Conservation (phyloP, 30 jellyfish, hydroid and myxozoan genomes). For the Aurelia aurita complex sp. Pacific region DNA sequence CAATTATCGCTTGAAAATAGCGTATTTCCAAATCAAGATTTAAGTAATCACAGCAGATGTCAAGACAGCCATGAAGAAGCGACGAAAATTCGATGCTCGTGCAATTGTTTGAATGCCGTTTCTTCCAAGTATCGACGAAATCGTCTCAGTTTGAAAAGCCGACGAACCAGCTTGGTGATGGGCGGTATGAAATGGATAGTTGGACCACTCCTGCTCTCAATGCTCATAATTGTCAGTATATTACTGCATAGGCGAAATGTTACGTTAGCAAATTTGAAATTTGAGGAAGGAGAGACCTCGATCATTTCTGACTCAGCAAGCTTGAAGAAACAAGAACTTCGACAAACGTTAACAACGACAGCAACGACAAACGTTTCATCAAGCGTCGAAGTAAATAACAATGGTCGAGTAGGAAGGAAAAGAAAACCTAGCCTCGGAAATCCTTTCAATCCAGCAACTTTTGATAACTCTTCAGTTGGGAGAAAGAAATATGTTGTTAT, state of each 20-base stretch:
- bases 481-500: conserved; percentile 72
- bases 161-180: conserved; percentile 20
- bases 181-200: conserved; percentile 10
- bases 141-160: conserved; percentile 30
- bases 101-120: conserved; percentile 21
- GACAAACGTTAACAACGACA: not conserved
- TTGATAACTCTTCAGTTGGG: conserved; percentile 86
- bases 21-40: conserved; percentile 14
- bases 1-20: not conserved
- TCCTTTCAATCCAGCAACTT: conserved; percentile 90
- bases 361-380: not conserved
- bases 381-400: not conserved
- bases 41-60: not conserved
- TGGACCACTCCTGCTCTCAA: not conserved
- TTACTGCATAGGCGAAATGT: conserved; percentile 6
- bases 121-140: conserved; percentile 29
- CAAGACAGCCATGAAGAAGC: not conserved
- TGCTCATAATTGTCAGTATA: conserved; percentile 2
- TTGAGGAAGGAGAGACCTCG: too few relatives aligned
- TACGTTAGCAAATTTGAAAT: not conserved
- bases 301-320: too few relatives aligned
- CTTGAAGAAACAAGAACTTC: too few relatives aligned
- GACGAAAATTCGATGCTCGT: conserved; percentile 8
- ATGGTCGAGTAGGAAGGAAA: not conserved
- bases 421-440: conserved; percentile 75